Evolutionary conservation across 2,888 invertebrate species (phyloP).

Genomic region (Alloscopus bannaensis): DNA sequence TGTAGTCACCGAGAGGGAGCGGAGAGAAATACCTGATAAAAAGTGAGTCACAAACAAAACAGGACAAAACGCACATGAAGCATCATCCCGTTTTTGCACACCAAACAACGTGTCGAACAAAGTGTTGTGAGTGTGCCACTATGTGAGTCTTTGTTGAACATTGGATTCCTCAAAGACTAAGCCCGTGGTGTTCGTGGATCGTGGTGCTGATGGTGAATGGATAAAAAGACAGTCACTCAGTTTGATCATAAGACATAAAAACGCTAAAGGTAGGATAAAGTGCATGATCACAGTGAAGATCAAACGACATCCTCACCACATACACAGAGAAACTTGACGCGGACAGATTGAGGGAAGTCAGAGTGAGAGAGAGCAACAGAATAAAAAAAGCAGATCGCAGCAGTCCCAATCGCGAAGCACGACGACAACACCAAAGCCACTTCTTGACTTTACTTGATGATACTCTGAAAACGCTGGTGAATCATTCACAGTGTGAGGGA

Average conservation of each 20-base stretch:
- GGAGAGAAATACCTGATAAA: constrained; percentile 24
- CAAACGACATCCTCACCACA: neutral
- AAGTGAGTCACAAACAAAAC: constrained; percentile 30
- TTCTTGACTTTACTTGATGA: constrained; percentile 24
- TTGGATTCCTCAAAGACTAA: too few relatives aligned
- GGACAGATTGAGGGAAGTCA: constrained; percentile 18
- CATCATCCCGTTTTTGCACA: neutral
- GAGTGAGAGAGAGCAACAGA: constrained; percentile 21
- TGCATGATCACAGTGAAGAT: constrained; percentile 33
- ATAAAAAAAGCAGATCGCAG: too few relatives aligned
- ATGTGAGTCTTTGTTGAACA: too few relatives aligned
- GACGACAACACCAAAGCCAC: neutral
- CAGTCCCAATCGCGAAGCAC: neutral
- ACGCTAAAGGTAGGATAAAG: constrained; percentile 36
- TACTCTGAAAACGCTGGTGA: constrained; percentile 31
- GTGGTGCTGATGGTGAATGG: constrained; percentile 46
- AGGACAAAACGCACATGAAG: constrained; percentile 4
- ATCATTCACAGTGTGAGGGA: constrained; percentile 16
- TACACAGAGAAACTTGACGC: constrained; percentile 4
- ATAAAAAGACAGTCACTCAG: constrained; percentile 25
- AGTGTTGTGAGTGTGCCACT: too few relatives aligned
- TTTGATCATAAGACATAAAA: constrained; percentile 39
- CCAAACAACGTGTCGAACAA: constrained; percentile 43
- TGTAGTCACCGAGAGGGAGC: neutral
- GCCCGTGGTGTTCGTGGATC: constrained; percentile 8